Base-by-base conservation (phyloP, 2,888 invertebrate species). In the Galeopsomyia nigrocyanea region DNA sequence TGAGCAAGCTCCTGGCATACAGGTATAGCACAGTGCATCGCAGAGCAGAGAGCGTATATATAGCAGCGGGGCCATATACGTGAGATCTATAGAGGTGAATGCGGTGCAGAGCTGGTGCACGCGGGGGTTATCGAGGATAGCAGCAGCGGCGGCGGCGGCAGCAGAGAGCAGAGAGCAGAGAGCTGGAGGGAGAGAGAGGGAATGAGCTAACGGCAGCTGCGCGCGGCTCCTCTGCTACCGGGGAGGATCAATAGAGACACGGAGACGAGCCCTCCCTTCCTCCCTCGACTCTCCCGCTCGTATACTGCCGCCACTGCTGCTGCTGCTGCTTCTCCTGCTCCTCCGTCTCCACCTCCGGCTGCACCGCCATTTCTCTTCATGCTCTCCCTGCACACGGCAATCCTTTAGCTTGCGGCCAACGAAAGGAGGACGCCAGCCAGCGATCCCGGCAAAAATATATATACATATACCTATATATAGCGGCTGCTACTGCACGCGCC, bases 241-340 rank as follows among this genome's bases (percentile, higher is more conserved):
- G 65, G 68, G 85, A 85, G 85, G 86, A 86, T 86, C 86, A 86
- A 86, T 86, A 86, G 85, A 86, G 86, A 86, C 85, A 86, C 83
- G 82, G 84, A 84, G 84, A 86, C 85, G 84, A 84, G 64, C 74
- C 73, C 76, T 72, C 68, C 62, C 66, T 56, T 68, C 71, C 72
- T 21, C 69, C 70, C 72, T 66, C 71, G 62, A 56, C 68, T 10
- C 64, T 31, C 16, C 58, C 9, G 58, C n/a, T 21, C 0, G 10
- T 53, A n/a, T n/a, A n/a, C n/a, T n/a, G 63, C 39, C 7, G 58
- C 21, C 53, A 3, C 58, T 62, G 63, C 49, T 26, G 13, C 50
- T 26, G 49, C 47, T 10, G 10, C 39, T 39, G 39, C 39, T 39
- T 1, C 39, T 39, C 53, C 19, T 51, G 51, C 5, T 17, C 47